Base-by-base conservation (phyloP, 2,888 invertebrate genomes). In the Tortrix viridana region DNA sequence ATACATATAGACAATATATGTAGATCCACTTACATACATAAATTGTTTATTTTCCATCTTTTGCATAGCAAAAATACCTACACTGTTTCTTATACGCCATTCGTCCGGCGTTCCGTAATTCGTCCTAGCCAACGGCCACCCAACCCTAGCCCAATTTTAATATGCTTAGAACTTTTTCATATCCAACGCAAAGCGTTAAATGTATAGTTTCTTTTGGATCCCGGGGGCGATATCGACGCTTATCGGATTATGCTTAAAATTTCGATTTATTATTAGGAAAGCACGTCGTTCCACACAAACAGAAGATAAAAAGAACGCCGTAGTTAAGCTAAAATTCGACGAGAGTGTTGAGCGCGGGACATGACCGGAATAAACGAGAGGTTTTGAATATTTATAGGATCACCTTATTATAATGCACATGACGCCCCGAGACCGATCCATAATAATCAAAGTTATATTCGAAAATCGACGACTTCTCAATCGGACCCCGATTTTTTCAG, bases 331-430 rank as follows among this genome's bases (percentile, higher is more conserved):
- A 53, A 65, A 65, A 47, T 62, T 58, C 50, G 43, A 41, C 47
- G 41, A 52, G 52, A 61, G 56, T 54, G 57, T 57, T 57, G 52
- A 58, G 61, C 60, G 46, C 37, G 58, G 57, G 38, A 46, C 65
- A 56, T 62, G 65, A 65, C 58, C 61, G 37, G 65, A 65, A 65
- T 67, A 66, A 49, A 60, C 46, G 52, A 50, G 56, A 69, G 65
- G 65, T 54, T 67, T 66, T 82, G 80, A 79, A 84, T 84, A 84
- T 83, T 77, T 76, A 84, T 80, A 74, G 74, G 72, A 69, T 70
- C 66, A 75, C 69, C 69, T 75, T 70, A 69, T 75, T 79, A 75
- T 82, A 82, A 81, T 80, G 80, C 78, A 75, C 76, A 76, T 72
- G 60, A 59, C 64, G 61, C 53, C 52, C 38, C 56, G 43, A 67